Evolutionary conservation across 1,140 invertebrate genomes (phyloP).

Genomic region (Druon quercuslanigerum): DNA sequence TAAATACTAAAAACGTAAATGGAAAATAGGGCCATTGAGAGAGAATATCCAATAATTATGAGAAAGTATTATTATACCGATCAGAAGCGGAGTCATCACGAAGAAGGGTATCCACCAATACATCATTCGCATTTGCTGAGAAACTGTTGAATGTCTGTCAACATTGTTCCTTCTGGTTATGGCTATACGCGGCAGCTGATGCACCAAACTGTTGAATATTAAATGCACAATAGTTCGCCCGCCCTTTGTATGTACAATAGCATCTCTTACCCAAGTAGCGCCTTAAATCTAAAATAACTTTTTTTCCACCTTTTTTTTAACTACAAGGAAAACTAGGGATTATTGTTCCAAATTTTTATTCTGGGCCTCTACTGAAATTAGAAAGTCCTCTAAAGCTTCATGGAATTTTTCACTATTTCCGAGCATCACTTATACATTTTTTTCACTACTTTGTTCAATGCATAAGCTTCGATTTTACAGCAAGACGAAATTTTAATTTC

Average conservation of each 20-base stretch:
- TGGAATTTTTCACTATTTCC: too few species aligned
- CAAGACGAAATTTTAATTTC: too few species aligned
- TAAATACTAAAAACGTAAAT: conserved; percentile 56
- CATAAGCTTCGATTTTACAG: too few species aligned
- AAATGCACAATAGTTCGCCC: conserved; percentile 71
- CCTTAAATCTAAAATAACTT: conserved; percentile 60
- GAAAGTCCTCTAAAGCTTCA: conserved; percentile 38
- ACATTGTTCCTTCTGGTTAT: conserved; percentile 62
- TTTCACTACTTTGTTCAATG: too few species aligned
- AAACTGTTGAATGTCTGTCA: conserved; percentile 61
- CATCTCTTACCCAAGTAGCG: conserved; percentile 55
- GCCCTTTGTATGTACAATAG: conserved; percentile 52
- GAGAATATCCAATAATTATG: conserved; percentile 58
- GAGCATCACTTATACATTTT: neutral
- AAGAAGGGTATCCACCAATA: conserved; percentile 61
- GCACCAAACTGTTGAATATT: conserved; percentile 73
- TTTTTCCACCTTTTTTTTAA: conserved; percentile 53
- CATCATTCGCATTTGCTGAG: conserved; percentile 62
- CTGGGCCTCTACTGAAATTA: too few species aligned
- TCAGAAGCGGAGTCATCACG: conserved; percentile 67
- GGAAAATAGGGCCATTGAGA: conserved; percentile 54
- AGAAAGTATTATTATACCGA: conserved; percentile 67
- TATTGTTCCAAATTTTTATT: conserved; percentile 48
- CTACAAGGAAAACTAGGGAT: conserved; percentile 52
- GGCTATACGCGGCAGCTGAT: conserved; percentile 62